These are phyloP conservation scores for Pyralis farinalis DNA, from an alignment of 2,888 invertebrate genomes.

Conservation along the genomic window DNA sequence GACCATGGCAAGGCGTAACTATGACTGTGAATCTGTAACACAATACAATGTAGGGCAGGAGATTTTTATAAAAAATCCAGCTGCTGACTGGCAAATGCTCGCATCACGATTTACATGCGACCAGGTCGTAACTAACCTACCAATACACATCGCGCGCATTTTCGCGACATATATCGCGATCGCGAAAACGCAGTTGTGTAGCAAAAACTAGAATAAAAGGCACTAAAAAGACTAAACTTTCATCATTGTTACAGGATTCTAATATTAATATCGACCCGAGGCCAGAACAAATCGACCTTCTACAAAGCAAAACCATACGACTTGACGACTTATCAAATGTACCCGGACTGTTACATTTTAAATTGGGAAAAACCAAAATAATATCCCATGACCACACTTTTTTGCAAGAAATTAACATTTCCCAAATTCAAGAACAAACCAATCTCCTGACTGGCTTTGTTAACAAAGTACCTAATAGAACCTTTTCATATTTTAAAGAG, in stretches of 20 bases:
- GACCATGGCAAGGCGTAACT: slow-evolving; percentile 3
- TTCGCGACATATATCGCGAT: not conserved
- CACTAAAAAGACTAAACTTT: slow-evolving; percentile 12
- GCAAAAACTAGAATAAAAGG: slow-evolving; percentile 22
- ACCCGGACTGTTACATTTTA: slow-evolving; percentile 11
- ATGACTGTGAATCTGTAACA: slow-evolving; percentile 9
- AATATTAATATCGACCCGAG: slow-evolving; percentile 8
- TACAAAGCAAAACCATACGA: slow-evolving; percentile 16
- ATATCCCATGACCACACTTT: slow-evolving; percentile 10
- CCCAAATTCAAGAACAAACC: not conserved
- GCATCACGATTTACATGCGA: slow-evolving; percentile 25
- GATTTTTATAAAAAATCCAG: slow-evolving; percentile 20
- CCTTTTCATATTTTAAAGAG: no score
- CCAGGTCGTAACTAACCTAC: slow-evolving; percentile 21
- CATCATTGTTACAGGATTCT: slow-evolving; percentile 24
- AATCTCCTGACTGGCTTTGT: no score
- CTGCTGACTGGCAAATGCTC: slow-evolving; percentile 21
- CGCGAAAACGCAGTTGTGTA: slow-evolving; percentile 20
- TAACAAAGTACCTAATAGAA: no score
- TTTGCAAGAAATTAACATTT: not conserved
- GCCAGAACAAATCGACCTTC: not conserved
- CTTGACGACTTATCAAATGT: slow-evolving; percentile 16
- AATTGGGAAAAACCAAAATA: slow-evolving; percentile 8
- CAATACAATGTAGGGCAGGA: slow-evolving; percentile 14
- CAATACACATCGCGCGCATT: no score